A percentile compares a stretch with the other conserved stretches of the same genome.
Evolutionary conservation across 2,888 invertebrate species (phyloP).

Genomic region (Serrognathus titanus): DNA sequence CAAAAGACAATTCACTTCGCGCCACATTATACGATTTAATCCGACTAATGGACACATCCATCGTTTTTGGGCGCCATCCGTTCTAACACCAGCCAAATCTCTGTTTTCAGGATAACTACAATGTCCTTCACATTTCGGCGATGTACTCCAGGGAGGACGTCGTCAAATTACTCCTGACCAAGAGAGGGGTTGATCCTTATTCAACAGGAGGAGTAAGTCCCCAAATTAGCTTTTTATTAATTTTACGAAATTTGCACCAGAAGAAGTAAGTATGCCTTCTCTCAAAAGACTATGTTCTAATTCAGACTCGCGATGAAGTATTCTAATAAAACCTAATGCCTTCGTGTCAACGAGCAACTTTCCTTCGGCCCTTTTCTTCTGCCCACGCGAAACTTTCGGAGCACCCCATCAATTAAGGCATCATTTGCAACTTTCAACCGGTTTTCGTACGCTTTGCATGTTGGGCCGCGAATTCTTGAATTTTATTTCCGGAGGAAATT

Average conservation of each 20-base stretch:
- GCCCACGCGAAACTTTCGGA: too few relatives aligned
- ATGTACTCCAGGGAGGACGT: conserved; percentile 94
- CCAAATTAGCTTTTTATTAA: neutral
- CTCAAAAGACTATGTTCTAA: too few relatives aligned
- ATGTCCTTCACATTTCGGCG: conserved; percentile 91
- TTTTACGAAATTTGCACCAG: neutral
- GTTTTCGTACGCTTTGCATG: conserved; percentile 3
- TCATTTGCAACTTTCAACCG: too few relatives aligned
- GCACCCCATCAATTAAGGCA: neutral
- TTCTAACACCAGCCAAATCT: neutral
- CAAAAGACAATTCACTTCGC: too few relatives aligned
- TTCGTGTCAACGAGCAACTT: too few relatives aligned
- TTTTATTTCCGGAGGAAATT: conserved; percentile 22
- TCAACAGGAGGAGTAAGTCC: conserved; percentile 88
- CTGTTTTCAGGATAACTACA: conserved; percentile 84
- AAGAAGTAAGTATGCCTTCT: too few relatives aligned
- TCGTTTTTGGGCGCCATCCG: neutral
- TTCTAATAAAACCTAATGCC: too few relatives aligned
- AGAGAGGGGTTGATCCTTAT: conserved; percentile 87
- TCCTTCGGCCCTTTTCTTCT: too few relatives aligned
- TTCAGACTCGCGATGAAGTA: too few relatives aligned
- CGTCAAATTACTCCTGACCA: conserved; percentile 82
- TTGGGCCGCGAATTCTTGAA: conserved; percentile 1
- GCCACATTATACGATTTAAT: conserved; percentile 8
- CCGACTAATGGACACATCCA: conserved; percentile 6